Evolutionary conservation across 2,113 vertebrate species (phyloP), one percentile per base, ranked within the genome.

Genomic region (Capricornis sumatraensis): DNA sequence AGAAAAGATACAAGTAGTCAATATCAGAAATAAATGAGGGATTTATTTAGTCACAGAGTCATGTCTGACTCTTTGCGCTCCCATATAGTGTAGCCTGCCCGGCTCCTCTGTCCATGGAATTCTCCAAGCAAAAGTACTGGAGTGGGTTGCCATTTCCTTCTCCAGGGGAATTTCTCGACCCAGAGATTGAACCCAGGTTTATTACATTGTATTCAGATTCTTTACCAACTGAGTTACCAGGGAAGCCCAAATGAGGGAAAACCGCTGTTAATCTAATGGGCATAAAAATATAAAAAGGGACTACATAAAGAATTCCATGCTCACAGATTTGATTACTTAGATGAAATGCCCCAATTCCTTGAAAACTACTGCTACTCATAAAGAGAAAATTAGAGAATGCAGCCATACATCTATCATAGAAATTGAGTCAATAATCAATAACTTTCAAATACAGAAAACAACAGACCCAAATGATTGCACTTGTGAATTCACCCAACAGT

Each of bases 31-130:
- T 84, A 53, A 86, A 58, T 47, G 16, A 33, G 9, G 78, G 9
- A 33, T 86, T 71, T 71, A 71, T 71, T 71, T 71, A 71, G 67
- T 40, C n/a, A 71, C n/a, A 6, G 5, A 71, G 67, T 71, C 2
- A 0, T 71, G n/a, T 40, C 10, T 40, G 67, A 71, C 10, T 71
- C 19, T 71, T 9, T 36, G 64, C 0, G 0, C 17, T 36, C n/a
- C 17, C n/a, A 71, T 71, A 11, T 36, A 36, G 4, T 71, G 1
- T 40, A 71, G n/a, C 10, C 19, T 40, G 5, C 67, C 19, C 0
- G 0, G 67, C n/a, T 23, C 9, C n/a, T 71, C 10, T 12, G 17
- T 40, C n/a, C 19, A 71, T 2, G 19, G n/a, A 23, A 71, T 71
- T 71, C 19, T 40, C 67, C 67, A 71, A 40, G 36, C 67, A 71